phyloP scores from a whole-genome alignment of 2,888 invertebrate genomes.

The Thereva nobilitata region DNA sequence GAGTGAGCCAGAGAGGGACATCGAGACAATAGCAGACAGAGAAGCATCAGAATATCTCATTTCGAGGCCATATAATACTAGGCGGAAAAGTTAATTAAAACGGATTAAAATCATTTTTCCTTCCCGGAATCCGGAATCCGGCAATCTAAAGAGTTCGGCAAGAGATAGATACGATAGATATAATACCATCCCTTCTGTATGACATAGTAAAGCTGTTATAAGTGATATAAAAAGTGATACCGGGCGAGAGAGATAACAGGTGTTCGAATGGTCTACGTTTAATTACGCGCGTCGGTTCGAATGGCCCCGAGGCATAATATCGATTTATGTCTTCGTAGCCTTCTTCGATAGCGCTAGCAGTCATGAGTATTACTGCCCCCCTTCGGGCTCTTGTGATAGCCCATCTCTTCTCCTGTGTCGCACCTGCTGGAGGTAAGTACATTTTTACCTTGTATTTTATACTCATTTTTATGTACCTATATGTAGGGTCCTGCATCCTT shows the following conservation, averaged over 20 bases:
- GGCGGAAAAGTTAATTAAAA: constrained; percentile 3
- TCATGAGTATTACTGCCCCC: constrained; percentile 57
- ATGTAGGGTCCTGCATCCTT: background rate
- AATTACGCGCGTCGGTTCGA: constrained; percentile 18
- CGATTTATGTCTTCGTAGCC: constrained; percentile 42
- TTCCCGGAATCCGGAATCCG: background rate
- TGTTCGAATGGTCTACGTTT: constrained; percentile 15
- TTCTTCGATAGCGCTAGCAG: constrained; percentile 46
- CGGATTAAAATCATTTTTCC: background rate
- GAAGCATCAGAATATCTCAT: no score
- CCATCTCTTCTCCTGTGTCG: constrained; percentile 56
- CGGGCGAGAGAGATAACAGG: background rate
- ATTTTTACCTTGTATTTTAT: constrained; percentile 1
- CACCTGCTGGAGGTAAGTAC: constrained; percentile 58
- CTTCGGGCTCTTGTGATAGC: constrained; percentile 56
- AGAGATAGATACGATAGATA: no score
- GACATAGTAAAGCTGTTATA: no score
- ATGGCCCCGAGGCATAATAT: constrained; percentile 35
- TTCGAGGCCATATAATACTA: background rate
- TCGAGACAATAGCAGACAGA: constrained; percentile 16
- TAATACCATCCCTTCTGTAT: no score
- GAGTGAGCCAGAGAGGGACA: constrained; percentile 14
- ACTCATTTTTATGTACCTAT: constrained; percentile 7
- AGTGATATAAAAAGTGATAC: no score
- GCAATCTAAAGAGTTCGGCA: no score